Evolutionary conservation across 2,113 vertebrate genomes (phyloP), one percentile per base, ranked within the genome.

Genomic region (Hydrochoerus hydrochaeris): DNA sequence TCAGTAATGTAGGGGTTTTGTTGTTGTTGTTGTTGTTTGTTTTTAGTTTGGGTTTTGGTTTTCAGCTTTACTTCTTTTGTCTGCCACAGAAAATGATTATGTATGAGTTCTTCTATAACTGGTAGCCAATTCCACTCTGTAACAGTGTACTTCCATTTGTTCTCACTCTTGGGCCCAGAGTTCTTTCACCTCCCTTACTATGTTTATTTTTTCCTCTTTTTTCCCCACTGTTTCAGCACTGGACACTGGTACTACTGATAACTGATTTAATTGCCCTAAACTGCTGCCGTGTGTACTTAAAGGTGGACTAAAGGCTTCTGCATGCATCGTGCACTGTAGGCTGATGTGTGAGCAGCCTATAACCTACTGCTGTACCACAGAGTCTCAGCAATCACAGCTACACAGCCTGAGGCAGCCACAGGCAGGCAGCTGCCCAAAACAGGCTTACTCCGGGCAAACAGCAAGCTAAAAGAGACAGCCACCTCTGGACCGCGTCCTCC

Each of bases 61-160:
- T 86, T 84, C 13, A 81, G 26, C 20, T 94, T 96, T 49, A 30
- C n/a, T 24, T 71, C 44, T 92, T 92, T 57, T 49, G 71, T 46
- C 13, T 4, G 67, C 20, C 5, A 90, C 82, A n/a, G 24, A 93
- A n/a, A 93, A 28, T 85, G 24, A 82, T n/a, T 22, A 6, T 60
- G 5, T 54, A 30, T 87, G 19, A 84, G 20, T 84, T 96, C n/a
- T 87, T 96, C 44, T 87, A 46, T 95, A 87, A 92, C 32, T 20
- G 73, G 4, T 19, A 35, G 6, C 41, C 28, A 63, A 4, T 20
- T 58, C 46, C 28, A 38, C 5, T 75, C 16, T 4, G 32, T 26
- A 75, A 69, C 22, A 81, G 60, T 95, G 63, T 52, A 82, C 7
- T 58, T 22, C 71, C 44, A 26, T 58, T 52, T 87, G 14, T 67